Percentiles rank a stretch among this genome's conserved stretches.
Conservation (phyloP, 2,113 vertebrate species). For the Cichladusa arquata region DNA sequence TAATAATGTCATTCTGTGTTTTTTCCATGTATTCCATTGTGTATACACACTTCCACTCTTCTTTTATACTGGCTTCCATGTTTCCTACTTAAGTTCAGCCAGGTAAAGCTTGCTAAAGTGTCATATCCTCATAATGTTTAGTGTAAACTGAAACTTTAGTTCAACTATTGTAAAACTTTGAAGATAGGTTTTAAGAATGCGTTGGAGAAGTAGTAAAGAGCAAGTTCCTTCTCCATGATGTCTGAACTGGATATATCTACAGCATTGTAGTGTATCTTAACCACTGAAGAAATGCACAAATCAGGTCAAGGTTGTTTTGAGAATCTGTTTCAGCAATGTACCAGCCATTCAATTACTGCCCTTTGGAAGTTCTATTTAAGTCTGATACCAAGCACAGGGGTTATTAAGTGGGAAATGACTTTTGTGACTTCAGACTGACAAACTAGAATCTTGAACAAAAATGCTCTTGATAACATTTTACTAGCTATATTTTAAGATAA, state of each 20-base stretch:
- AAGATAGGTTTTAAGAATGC: not conserved
- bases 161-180: not conserved
- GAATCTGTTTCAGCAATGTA: not conserved
- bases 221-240: not conserved
- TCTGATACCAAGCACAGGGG: not conserved
- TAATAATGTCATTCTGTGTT: not conserved
- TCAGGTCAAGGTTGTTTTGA: not conserved
- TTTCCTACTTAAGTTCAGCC: not conserved
- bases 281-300: not conserved
- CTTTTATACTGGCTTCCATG: not conserved
- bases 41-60: not conserved
- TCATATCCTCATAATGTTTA: not conserved
- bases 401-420: not conserved
- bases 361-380: not conserved
- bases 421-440: not conserved
- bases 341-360: not conserved
- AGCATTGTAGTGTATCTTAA: not conserved
- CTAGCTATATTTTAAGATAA: not conserved
- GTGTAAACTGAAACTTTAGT: not conserved
- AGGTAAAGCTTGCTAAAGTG: not conserved
- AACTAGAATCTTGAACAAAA: not conserved
- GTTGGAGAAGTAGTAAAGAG: not conserved
- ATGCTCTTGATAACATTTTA: not conserved
- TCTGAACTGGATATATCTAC: not conserved
- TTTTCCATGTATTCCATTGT: not conserved